These are phyloP conservation scores for Himalopsyche tibetana DNA, from an alignment of 2,888 invertebrate species.

Conservation along the genomic window DNA sequence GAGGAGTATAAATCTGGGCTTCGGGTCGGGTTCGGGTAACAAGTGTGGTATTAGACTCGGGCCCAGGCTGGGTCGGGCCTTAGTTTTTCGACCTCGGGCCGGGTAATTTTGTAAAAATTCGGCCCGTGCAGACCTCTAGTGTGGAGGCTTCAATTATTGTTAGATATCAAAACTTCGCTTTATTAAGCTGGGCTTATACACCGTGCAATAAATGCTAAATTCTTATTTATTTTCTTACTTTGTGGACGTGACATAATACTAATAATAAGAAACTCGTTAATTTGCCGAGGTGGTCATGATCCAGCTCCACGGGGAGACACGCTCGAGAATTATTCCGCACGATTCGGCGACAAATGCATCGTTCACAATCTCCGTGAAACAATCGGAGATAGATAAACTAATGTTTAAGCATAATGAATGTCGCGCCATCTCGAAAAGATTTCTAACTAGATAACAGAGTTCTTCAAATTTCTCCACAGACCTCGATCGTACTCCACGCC, in stretches of 20 bases:
- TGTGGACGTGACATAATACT: not conserved
- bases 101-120: no score
- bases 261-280: constrained; percentile 13
- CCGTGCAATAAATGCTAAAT: not conserved
- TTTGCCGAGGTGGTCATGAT: not conserved
- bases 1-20: no score
- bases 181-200: no score
- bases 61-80: no score
- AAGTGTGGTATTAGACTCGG: no score
- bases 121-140: no score
- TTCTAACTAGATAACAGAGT: constrained; percentile 47
- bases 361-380: constrained; percentile 1
- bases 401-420: constrained; percentile 43
- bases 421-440: constrained; percentile 49
- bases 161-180: no score
- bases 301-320: constrained; percentile 17
- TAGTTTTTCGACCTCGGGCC: no score
- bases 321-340: constrained; percentile 52
- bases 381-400: constrained; percentile 36
- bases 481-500: not conserved
- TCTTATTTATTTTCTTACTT: not conserved
- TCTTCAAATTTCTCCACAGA: constrained; percentile 50
- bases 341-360: constrained; percentile 48
- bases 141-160: no score
- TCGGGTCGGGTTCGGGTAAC: no score